phyloP scores from a whole-genome alignment of 2,113 vertebrate genomes.

The Ophiodon elongatus region DNA sequence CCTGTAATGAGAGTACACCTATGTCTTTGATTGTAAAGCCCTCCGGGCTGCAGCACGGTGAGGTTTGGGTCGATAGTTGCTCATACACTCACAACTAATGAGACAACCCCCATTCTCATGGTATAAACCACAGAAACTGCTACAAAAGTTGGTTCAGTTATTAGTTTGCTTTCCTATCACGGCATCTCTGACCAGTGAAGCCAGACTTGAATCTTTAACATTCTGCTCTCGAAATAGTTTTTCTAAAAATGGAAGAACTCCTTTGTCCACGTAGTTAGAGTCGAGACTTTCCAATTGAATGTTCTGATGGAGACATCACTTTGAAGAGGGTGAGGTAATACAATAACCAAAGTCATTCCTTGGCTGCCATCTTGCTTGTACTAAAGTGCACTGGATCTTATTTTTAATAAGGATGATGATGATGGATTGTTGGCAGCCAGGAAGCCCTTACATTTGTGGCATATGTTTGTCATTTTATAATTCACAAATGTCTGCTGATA shows the following conservation, averaged over 20 bases:
- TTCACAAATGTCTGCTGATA: background rate
- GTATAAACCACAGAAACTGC: background rate
- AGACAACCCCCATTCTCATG: background rate
- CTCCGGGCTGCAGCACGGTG: background rate
- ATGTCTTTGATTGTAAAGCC: conserved; percentile 15
- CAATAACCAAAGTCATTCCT: background rate
- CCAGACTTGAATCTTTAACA: conserved; percentile 1
- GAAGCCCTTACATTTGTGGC: background rate
- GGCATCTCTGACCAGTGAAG: background rate
- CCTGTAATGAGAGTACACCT: conserved; percentile 22
- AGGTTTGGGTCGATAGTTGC: background rate
- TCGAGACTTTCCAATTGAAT: background rate
- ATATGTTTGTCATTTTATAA: background rate
- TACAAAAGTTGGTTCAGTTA: conserved; percentile 11
- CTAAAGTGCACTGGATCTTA: background rate
- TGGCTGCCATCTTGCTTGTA: background rate
- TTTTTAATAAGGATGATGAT: conserved; percentile 4
- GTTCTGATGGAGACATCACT: background rate
- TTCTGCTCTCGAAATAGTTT: background rate
- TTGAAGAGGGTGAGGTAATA: background rate
- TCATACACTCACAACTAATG: conserved; percentile 26
- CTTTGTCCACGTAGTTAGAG: background rate
- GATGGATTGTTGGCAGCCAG: conserved; percentile 5
- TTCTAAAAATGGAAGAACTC: background rate
- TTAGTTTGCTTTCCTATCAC: conserved; percentile 8